phyloP scores from a whole-genome alignment of 2,113 vertebrate species.

The Patagioenas fasciata region DNA sequence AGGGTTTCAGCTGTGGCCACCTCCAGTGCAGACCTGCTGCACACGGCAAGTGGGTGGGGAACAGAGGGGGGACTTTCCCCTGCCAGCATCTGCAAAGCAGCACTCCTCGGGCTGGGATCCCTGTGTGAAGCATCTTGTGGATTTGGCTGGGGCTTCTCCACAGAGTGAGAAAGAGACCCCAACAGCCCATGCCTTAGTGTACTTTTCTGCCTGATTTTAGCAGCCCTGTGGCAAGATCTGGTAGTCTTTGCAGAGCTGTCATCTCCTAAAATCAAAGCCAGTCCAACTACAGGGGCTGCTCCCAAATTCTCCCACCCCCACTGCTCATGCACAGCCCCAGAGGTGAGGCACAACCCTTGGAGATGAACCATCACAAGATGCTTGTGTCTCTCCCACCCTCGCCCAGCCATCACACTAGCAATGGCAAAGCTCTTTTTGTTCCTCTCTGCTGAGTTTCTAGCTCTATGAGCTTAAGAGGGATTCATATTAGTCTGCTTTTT shows the following conservation, averaged over 20 bases:
- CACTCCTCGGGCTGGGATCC: accelerated
- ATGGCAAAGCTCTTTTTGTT: not conserved
- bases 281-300: accelerated
- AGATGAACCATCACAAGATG: accelerated
- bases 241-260: not conserved
- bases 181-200: accelerated
- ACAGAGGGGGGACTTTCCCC: not conserved
- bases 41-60: not conserved
- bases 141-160: not conserved
- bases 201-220: not conserved
- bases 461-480: not conserved
- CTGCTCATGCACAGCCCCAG: not conserved
- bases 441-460: not conserved
- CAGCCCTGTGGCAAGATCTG: not conserved
- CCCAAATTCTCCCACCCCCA: not conserved
- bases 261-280: not conserved
- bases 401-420: not conserved
- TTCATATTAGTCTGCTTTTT: not conserved
- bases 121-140: not conserved
- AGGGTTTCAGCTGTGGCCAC: not conserved
- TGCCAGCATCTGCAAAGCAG: not conserved
- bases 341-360: not conserved
- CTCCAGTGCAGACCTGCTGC: not conserved
- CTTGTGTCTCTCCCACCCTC: not conserved
- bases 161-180: not conserved